A percentile compares a stretch with the other conserved stretches of the same genome.
These are phyloP conservation scores for Carduelis carduelis DNA, from an alignment of 2,797 vertebrate genomes.

Conservation along the genomic window DNA sequence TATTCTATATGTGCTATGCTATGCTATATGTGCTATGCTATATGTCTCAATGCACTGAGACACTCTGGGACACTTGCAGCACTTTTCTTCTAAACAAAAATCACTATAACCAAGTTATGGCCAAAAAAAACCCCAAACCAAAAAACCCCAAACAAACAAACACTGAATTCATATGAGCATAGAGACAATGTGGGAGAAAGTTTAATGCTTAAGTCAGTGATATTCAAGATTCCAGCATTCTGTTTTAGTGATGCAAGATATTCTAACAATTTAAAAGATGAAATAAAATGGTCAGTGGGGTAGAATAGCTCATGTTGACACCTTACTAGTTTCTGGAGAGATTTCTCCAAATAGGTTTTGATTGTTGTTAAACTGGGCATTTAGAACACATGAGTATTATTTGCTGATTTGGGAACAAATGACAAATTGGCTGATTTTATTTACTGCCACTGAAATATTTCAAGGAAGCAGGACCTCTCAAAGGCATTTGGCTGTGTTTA, in stretches of 20 bases:
- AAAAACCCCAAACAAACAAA: background rate
- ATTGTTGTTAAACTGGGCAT: constrained; percentile 38
- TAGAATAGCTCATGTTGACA: background rate
- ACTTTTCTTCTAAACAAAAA: background rate
- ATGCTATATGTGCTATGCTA: too few relatives aligned
- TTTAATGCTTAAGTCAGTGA: background rate
- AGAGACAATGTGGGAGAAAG: background rate
- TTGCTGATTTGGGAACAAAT: constrained; percentile 44
- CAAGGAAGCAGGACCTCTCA: background rate
- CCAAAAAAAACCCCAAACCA: background rate
- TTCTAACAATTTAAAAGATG: background rate
- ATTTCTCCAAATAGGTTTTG: constrained; percentile 10
- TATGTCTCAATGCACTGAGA: background rate
- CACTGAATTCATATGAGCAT: background rate
- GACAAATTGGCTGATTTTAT: constrained; percentile 35
- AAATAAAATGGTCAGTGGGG: background rate
- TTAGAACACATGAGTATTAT: constrained; percentile 29
- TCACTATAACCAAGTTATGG: background rate
- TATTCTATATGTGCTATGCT: background rate
- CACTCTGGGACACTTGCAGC: background rate
- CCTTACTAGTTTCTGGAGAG: background rate
- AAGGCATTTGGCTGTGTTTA: background rate
- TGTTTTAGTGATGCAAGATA: background rate
- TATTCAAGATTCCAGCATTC: background rate
- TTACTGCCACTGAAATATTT: constrained; percentile 47